phyloP scores from a whole-genome alignment of 2,113 vertebrate species.

The Procavia capensis region DNA sequence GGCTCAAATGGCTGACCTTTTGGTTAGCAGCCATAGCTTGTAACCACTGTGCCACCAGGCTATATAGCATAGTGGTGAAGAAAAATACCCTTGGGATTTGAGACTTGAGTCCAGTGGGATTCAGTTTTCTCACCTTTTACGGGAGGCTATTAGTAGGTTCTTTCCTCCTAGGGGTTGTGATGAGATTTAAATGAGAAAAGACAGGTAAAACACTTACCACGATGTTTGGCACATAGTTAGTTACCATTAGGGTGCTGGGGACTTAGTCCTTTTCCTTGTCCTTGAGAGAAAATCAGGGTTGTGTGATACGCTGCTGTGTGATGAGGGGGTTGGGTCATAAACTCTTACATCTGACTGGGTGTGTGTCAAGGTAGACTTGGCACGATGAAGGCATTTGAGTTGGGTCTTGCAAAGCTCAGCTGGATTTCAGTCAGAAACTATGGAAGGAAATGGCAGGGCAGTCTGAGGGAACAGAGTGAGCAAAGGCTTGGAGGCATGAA shows the following conservation, averaged over 20 bases:
- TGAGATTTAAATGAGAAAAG: background rate
- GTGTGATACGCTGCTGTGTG: accelerated
- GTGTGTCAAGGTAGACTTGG: background rate
- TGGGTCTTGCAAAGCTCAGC: background rate
- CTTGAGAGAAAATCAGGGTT: background rate
- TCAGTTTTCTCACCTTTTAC: constrained; percentile 27
- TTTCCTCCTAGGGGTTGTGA: no score
- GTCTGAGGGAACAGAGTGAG: background rate
- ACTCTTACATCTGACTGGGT: background rate
- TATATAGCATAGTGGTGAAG: background rate
- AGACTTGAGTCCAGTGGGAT: background rate
- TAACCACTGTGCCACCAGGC: no score
- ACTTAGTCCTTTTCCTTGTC: background rate
- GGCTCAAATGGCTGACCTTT: no score
- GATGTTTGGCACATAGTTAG: no score
- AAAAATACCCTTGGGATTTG: background rate
- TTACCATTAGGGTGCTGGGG: background rate
- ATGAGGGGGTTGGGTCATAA: background rate
- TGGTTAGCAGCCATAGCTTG: no score
- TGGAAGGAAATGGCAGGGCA: background rate
- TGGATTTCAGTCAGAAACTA: background rate
- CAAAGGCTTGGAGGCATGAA: background rate
- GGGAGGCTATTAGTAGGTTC: background rate
- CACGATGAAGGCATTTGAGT: background rate
- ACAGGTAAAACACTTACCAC: background rate